Base-by-base conservation (phyloP, 2,888 invertebrate genomes). In the Stomorhina lunata region DNA sequence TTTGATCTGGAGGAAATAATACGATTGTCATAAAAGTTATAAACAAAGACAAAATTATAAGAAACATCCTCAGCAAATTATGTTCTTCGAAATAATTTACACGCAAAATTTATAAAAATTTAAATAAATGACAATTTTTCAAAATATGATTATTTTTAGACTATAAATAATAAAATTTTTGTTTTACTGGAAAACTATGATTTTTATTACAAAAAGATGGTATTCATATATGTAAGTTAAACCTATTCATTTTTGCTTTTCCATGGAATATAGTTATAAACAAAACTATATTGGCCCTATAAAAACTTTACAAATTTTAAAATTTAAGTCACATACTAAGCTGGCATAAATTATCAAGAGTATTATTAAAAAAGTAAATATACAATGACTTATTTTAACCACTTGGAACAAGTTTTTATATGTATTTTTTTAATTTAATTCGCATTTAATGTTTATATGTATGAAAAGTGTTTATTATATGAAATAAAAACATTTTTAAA, bases 261-360 rank as follows among this genome's bases (percentile, higher is more conserved):
- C 7, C 37, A 17, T 25, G 40, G 37, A 40, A 40, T 53, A 40
- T 40, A 68, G 6, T 40, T 50, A 22, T 68, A 37, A 50, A 50
- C 9, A 50, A 2, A 66, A 15, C 25, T 66, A 37, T 63, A 15
- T 66, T 34, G 22, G 32, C 50, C 1, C 4, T 27, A 17, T 25
- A 29, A 15, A 53, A 37, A 68, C 37, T 40, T n/a, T 20, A 50
- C 2, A 48, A 72, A 4, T n/a, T n/a, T n/a, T 27, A 25, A 17
- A 50, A 50, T 15, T 50, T 6, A 72, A 72, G 72, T 48, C 72
- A 72, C 50, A 72, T 61, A 72, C 50, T 59, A 48, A 48, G 34
- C 37, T 27, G 48, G 59, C 45, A 72, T 72, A 72, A 72, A 61
- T 72, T 61, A 50, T 37, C 27, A 55, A 15, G 12, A 17, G 9